Base-by-base conservation (phyloP, 2,113 vertebrate species). In the Chloebia gouldiae region DNA sequence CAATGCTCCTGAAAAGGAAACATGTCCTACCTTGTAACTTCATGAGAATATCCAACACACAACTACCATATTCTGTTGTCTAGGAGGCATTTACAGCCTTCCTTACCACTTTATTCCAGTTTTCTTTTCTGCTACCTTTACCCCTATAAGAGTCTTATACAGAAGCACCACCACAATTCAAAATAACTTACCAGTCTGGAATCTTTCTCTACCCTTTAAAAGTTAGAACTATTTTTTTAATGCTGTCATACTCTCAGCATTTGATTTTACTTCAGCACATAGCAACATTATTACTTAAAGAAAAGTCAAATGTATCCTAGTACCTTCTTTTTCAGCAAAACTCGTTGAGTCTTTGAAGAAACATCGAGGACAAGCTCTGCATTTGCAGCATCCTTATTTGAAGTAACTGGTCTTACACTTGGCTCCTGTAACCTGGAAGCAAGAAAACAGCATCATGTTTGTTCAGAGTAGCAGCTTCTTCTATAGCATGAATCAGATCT, bases 301-400 rank as follows among this genome's bases (percentile, higher is more conserved):
- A 37, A 28, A 59, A 65, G 28, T 6, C 44, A 47, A 56, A 42
- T 4, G 20, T 24, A 10, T 45, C 47, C 31, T 51, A 39, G 35
- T 97, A 99, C 99, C 99, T 99, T 99, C 95, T 99, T 99, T 92
- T 99, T 99, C 72, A 99, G 97, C 77, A 99, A 97, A 94, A 99
- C 99, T 94, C 99, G 98, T 19, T 99, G 99, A n/a, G 99, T 99
- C 97, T 99, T 99, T 15, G 98, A 98, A 50, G 99, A 99, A 86
- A 99, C 99, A 90, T 99, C 99, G 5, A 99, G 98, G 64, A 99
- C 99, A 9, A 99, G 98, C 81, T 99, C 99, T 77, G 98, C 97
- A 92, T 96, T 98, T 39, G 98, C 98, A 66, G 98, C 95, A 25
- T 96, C 97, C 25, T 97, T 98, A 76, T 97, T 98, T 17, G 98